Conservation (phyloP, 2,888 invertebrate species). For the Oegoconia quadripuncta region DNA sequence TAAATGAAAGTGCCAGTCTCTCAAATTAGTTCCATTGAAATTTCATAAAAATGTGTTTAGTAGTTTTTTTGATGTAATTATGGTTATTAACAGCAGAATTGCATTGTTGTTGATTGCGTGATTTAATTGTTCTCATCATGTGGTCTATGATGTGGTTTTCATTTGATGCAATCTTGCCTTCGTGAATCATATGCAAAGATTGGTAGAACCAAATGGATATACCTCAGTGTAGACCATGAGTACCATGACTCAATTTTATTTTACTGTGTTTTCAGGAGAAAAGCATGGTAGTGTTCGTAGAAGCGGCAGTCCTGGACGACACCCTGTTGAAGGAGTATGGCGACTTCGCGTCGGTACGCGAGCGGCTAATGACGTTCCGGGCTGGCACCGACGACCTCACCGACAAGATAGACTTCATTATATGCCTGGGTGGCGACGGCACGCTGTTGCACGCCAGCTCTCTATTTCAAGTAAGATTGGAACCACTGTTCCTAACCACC, state of each 20-base stretch:
- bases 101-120: no score
- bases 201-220: no score
- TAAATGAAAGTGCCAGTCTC: no score
- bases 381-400: constrained; percentile 96
- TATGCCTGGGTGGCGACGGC: constrained; percentile 98
- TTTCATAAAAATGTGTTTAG: neutral
- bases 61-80: neutral
- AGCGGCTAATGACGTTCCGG: constrained; percentile 91
- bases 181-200: no score
- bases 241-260: neutral
- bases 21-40: neutral
- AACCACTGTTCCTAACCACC: neutral
- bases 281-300: constrained; percentile 97
- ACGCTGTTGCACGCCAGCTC: constrained; percentile 96
- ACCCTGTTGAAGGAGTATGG: constrained; percentile 85
- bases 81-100: no score
- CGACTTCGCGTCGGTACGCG: constrained; percentile 87
- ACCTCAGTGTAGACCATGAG: no score
- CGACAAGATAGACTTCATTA: constrained; percentile 97
- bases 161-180: neutral
- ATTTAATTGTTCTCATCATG: no score
- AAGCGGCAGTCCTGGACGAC: constrained; percentile 94
- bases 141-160: no score
- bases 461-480: constrained; percentile 82
- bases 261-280: constrained; percentile 84